A percentile compares a stretch with the other conserved stretches of the same genome.
Conservation (phyloP, 2,797 vertebrate species). For the Discoglossus pictus region DNA sequence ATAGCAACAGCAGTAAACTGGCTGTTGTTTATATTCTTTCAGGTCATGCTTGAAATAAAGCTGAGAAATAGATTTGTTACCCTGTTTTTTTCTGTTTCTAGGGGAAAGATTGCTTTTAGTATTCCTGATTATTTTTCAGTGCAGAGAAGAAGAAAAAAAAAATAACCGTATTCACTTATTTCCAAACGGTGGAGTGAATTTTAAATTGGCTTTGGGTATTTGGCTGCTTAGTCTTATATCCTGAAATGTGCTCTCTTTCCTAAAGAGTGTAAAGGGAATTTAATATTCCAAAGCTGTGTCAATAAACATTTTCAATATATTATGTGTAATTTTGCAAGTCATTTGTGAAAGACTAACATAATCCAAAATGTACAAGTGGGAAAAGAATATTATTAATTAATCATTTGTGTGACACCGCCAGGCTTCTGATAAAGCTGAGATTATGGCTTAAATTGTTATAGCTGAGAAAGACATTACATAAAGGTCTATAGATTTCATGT, state of each 20-base stretch:
- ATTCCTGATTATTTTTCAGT: neutral
- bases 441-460: constrained; percentile 42
- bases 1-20: neutral
- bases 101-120: too few relatives aligned
- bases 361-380: constrained; percentile 48
- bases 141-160: too few relatives aligned
- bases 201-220: constrained; percentile 14
- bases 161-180: too few relatives aligned
- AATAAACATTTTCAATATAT: constrained; percentile 32
- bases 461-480: constrained; percentile 58
- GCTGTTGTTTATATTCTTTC: neutral
- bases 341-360: constrained; percentile 45
- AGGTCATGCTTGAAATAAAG: too few relatives aligned
- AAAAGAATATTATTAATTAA: constrained; percentile 56
- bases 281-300: constrained; percentile 35
- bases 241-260: constrained; percentile 15
- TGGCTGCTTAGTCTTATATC: constrained; percentile 21
- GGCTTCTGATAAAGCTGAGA: constrained; percentile 50
- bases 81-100: too few relatives aligned
- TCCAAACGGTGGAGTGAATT: neutral
- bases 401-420: constrained; percentile 46
- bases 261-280: constrained; percentile 9
- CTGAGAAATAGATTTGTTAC: too few relatives aligned
- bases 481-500: constrained; percentile 57
- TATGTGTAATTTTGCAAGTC: constrained; percentile 33